Evolutionary conservation across 2,888 invertebrate genomes (phyloP).

Genomic region (Hyposoter dolosus): DNA sequence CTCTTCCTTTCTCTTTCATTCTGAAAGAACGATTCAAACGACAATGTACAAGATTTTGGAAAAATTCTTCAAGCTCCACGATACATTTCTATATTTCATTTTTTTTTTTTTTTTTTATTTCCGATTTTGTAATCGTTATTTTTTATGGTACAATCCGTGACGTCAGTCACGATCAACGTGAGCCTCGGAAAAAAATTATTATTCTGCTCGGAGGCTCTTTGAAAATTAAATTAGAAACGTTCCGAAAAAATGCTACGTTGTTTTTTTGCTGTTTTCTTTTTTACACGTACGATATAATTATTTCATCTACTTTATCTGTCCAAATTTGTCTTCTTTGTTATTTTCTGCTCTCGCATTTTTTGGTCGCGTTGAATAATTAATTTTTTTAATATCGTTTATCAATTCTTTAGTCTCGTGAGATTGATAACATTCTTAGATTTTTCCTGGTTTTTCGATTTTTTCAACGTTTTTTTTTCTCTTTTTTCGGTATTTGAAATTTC

Average conservation of each 20-base stretch:
- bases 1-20: constrained; percentile 2
- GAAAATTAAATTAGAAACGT: constrained; percentile 59
- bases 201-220: constrained; percentile 31
- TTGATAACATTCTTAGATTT: neutral
- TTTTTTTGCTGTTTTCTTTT: constrained; percentile 28
- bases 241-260: constrained; percentile 47
- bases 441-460: constrained; percentile 15
- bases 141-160: constrained; percentile 57
- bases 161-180: constrained; percentile 65
- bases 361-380: constrained; percentile 13
- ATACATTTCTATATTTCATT: constrained; percentile 7
- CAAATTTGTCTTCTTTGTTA: constrained; percentile 15
- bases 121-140: constrained; percentile 17
- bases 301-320: constrained; percentile 55
- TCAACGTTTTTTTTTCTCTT: constrained; percentile 23
- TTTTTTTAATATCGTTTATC: constrained; percentile 28
- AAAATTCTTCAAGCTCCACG: constrained; percentile 35
- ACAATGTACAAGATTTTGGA: constrained; percentile 50
- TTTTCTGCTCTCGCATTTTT: neutral
- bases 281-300: constrained; percentile 64
- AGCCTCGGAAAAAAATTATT: constrained; percentile 40
- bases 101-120: neutral
- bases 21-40: constrained; percentile 5
- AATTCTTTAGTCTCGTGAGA: constrained; percentile 26
- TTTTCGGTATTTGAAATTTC: constrained; percentile 43